phyloP scores from a whole-genome alignment of 2,797 vertebrate genomes.

The Falco peregrinus region DNA sequence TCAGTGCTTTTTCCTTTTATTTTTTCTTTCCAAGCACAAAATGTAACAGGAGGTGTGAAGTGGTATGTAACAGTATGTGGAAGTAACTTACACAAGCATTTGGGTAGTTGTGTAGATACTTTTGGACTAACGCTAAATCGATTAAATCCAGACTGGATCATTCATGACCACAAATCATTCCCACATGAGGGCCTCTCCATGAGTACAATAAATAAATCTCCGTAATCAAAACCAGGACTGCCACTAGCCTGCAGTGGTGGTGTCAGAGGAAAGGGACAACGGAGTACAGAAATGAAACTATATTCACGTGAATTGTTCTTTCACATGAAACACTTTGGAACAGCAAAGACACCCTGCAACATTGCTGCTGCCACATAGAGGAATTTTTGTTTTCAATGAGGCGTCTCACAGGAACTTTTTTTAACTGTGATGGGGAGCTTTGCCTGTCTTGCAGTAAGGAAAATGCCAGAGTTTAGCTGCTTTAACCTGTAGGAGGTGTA shows the following conservation, averaged over 20 bases:
- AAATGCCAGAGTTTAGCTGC: background rate
- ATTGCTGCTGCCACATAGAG: background rate
- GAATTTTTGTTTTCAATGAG: background rate
- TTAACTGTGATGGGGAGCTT: background rate
- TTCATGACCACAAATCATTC: slow-evolving; percentile 23
- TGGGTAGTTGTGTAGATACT: background rate
- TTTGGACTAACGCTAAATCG: background rate
- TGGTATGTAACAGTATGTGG: background rate
- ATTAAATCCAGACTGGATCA: slow-evolving; percentile 3
- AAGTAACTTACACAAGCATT: background rate
- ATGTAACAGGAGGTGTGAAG: background rate
- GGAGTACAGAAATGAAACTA: background rate
- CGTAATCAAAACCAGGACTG: slow-evolving; percentile 17
- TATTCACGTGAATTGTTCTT: background rate
- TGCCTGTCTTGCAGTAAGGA: background rate
- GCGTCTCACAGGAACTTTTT: background rate
- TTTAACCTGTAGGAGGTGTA: background rate
- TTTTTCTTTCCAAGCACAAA: background rate
- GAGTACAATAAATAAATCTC: background rate
- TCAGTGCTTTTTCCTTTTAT: background rate
- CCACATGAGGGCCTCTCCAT: background rate
- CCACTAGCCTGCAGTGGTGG: background rate
- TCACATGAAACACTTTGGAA: background rate
- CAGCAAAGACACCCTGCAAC: background rate
- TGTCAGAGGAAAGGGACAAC: background rate